Evolutionary conservation across 2,797 vertebrate genomes (phyloP).

Genomic region (Rhodeus uyekii): DNA sequence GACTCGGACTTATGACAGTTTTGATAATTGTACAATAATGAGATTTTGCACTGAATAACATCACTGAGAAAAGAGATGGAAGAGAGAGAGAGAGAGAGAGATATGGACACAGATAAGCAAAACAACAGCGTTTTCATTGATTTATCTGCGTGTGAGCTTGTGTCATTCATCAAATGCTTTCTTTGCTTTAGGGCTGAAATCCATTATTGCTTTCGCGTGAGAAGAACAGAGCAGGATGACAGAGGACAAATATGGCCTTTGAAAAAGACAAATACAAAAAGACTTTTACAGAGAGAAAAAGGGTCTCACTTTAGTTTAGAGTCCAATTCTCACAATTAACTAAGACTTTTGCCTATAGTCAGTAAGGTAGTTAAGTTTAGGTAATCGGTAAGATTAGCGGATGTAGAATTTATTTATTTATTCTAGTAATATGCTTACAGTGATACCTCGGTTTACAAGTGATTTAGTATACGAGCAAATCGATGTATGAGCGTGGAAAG

Average conservation of each 20-base stretch:
- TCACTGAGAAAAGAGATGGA: not conserved
- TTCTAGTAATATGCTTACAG: too few species aligned
- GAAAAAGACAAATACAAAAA: conserved; percentile 9
- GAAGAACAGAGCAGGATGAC: not conserved
- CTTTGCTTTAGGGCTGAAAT: conserved; percentile 39
- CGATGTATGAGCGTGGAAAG: too few species aligned
- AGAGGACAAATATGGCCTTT: conserved; percentile 22
- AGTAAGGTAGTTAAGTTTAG: too few species aligned
- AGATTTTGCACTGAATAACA: conserved; percentile 6
- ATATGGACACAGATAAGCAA: conserved; percentile 45
- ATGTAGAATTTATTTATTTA: too few species aligned
- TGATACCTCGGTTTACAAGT: too few species aligned
- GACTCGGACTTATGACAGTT: not conserved
- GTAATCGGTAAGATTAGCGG: too few species aligned
- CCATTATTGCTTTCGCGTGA: conserved; percentile 40
- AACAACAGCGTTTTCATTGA: conserved; percentile 25
- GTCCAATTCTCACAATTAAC: too few species aligned
- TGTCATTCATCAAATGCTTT: conserved; percentile 35
- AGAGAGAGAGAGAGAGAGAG: conserved; percentile 19
- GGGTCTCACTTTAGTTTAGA: too few species aligned
- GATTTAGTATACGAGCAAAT: too few species aligned
- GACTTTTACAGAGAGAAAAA: not conserved
- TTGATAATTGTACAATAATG: not conserved
- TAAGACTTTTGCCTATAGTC: too few species aligned
- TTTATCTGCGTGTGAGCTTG: conserved; percentile 29